Conservation (phyloP, 2,797 vertebrate genomes). For the Poeciliopsis presidionis region DNA sequence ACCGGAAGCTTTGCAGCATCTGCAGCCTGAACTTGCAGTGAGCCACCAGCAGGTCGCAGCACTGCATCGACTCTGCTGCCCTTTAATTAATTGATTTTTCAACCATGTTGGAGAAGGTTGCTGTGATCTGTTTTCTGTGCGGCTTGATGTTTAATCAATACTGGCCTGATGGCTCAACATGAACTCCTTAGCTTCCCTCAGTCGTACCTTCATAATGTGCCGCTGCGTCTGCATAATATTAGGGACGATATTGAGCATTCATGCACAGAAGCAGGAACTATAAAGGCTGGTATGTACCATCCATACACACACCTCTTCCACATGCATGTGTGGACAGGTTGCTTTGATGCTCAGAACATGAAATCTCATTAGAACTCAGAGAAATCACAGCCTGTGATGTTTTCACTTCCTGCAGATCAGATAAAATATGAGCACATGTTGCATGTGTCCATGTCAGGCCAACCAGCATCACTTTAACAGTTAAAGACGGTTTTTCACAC, state of each 20-base stretch:
- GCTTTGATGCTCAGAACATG: conserved; percentile 7
- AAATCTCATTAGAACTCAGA: conserved; percentile 24
- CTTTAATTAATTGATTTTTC: conserved; percentile 51
- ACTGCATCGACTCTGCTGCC: conserved; percentile 37
- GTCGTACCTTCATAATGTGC: not conserved
- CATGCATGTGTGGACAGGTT: conserved; percentile 1
- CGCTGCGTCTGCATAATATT: conserved; percentile 10
- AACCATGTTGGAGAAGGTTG: conserved; percentile 43
- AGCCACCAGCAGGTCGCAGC: conserved; percentile 67
- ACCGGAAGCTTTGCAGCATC: not conserved
- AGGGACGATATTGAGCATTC: not conserved
- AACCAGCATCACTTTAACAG: not conserved
- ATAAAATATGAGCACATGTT: not conserved
- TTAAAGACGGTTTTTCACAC: not conserved
- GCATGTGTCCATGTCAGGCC: not conserved
- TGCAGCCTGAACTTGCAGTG: conserved; percentile 53
- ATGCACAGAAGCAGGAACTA: not conserved
- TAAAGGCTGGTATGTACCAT: not conserved
- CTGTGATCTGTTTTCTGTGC: conserved; percentile 45
- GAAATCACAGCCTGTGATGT: conserved; percentile 3
- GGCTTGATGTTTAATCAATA: conserved; percentile 54
- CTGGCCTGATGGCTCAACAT: conserved; percentile 38
- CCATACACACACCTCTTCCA: not conserved
- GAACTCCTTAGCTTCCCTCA: conserved; percentile 24
- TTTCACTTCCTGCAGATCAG: not conserved